Conservation (phyloP, 1,140 invertebrate species). For the Diorhabda sublineata region DNA sequence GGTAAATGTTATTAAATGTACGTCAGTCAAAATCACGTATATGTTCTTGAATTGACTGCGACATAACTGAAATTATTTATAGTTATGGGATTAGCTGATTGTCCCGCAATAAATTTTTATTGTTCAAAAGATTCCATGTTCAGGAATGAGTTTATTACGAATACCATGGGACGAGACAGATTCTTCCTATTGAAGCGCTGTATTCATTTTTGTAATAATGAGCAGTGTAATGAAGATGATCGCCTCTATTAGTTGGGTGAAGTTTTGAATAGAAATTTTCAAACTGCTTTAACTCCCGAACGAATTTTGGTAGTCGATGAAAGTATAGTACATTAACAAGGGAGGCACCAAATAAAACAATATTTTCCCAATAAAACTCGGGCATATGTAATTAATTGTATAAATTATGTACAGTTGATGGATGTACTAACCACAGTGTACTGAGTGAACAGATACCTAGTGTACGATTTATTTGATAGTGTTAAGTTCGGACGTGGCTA, state of each 20-base stretch:
- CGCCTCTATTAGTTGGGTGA: neutral
- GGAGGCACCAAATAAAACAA: conserved; percentile 18
- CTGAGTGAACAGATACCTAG: too few species aligned
- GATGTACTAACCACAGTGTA: conserved; percentile 29
- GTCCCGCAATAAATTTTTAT: neutral
- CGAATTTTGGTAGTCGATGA: conserved; percentile 35
- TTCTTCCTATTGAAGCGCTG: neutral
- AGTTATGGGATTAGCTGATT: neutral
- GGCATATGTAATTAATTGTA: conserved; percentile 40
- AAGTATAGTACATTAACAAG: conserved; percentile 39
- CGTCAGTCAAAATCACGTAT: neutral
- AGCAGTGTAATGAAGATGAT: neutral
- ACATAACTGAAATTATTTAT: neutral
- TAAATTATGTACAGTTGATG: conserved; percentile 37
- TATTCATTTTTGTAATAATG: conserved; percentile 2
- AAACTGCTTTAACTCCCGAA: conserved; percentile 7
- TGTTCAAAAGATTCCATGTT: neutral
- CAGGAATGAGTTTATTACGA: neutral
- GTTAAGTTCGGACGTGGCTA: conserved; percentile 39
- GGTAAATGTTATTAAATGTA: neutral
- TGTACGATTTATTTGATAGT: conserved; percentile 11
- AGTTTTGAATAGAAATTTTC: neutral
- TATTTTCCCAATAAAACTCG: conserved; percentile 18
- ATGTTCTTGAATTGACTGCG: neutral
- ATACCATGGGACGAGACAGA: neutral